Conservation (phyloP, 2,113 vertebrate species). For the Albula goreensis region DNA sequence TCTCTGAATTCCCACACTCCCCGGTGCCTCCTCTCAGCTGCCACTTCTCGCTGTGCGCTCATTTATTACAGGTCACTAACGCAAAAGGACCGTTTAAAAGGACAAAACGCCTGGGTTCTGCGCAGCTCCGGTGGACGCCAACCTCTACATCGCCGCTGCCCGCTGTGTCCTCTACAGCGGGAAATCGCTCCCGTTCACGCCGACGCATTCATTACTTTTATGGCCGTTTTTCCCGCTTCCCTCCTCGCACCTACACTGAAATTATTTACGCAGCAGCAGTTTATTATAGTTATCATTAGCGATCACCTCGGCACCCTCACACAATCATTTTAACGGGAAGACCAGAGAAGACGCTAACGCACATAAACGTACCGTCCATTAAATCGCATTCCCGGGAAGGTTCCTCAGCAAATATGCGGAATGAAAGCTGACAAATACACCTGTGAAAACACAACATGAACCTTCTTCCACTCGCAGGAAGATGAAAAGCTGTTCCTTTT, state of each 20-base stretch:
- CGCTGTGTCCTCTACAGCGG: background rate
- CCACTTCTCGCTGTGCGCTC: constrained; percentile 73
- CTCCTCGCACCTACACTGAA: background rate
- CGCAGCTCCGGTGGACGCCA: constrained; percentile 40
- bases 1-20: constrained; percentile 50
- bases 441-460: background rate
- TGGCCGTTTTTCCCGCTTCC: background rate
- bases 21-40: constrained; percentile 71
- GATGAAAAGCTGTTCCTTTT: background rate
- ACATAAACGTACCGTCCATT: background rate
- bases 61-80: constrained; percentile 85
- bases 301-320: background rate
- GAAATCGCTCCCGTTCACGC: background rate
- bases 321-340: background rate
- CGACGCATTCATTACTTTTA: background rate
- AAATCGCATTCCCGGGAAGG: background rate
- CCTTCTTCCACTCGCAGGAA: background rate
- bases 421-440: constrained; percentile 16
- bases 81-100: constrained; percentile 71
- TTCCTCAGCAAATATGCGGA: background rate
- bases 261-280: background rate
- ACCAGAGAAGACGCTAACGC: background rate
- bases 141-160: constrained; percentile 42
- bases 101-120: constrained; percentile 50
- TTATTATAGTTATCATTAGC: background rate